phyloP scores from a whole-genome alignment of 2,797 vertebrate genomes.

The Phalloptychus januarius region DNA sequence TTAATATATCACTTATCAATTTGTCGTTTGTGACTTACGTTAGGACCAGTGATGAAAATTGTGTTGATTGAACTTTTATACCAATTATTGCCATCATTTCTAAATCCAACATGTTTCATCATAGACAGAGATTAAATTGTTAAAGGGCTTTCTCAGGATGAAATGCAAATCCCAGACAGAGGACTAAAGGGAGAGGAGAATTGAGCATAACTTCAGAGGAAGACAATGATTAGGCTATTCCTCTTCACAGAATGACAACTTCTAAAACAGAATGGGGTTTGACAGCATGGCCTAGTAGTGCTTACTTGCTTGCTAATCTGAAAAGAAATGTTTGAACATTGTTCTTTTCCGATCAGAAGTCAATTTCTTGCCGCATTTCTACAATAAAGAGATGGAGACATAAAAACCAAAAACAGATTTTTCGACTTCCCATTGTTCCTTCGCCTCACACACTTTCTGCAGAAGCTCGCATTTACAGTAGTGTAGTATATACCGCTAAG shows the following conservation, averaged over 20 bases:
- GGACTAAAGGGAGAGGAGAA: no score
- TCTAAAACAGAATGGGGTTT: neutral
- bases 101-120: neutral
- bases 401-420: neutral
- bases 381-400: neutral
- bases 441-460: neutral
- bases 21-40: neutral
- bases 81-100: neutral
- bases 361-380: neutral
- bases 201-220: no score
- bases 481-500: constrained; percentile 20
- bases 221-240: neutral
- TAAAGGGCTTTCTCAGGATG: neutral
- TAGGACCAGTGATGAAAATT: neutral
- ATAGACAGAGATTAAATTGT: neutral
- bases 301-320: neutral
- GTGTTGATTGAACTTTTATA: neutral
- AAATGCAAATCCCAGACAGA: no score
- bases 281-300: neutral
- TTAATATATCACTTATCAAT: neutral
- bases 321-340: neutral
- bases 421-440: constrained; percentile 28
- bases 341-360: neutral
- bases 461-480: neutral
- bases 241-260: neutral